phyloP scores from a whole-genome alignment of 1,140 invertebrate genomes.

The Zaprionus gabonicus region DNA sequence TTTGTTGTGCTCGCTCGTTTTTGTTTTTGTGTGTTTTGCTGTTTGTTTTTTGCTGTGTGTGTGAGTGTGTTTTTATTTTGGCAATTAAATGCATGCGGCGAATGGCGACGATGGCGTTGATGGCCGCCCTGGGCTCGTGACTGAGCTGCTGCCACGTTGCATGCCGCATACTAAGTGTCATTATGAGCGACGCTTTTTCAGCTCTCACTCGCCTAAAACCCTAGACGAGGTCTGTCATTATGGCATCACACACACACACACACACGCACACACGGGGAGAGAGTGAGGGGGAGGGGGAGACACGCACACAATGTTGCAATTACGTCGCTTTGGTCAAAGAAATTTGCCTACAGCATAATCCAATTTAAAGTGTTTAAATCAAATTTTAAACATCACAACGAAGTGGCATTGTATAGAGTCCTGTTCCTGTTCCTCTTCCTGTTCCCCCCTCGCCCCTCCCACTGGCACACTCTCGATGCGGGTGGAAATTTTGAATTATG shows the following conservation, averaged over 20 bases:
- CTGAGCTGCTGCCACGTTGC: slow-evolving; percentile 78
- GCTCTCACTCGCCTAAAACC: slow-evolving; percentile 34
- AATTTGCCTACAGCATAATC: slow-evolving; percentile 83
- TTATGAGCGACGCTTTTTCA: slow-evolving; percentile 65
- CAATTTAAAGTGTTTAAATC: slow-evolving; percentile 84
- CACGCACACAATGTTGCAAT: slow-evolving; percentile 78
- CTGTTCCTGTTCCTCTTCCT: slow-evolving; percentile 19
- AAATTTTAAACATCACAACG: slow-evolving; percentile 79
- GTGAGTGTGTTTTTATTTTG: slow-evolving; percentile 75
- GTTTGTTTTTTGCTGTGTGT: slow-evolving; percentile 8
- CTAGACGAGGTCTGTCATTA: slow-evolving; percentile 70
- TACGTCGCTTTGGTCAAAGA: slow-evolving; percentile 68
- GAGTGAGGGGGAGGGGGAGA: not conserved
- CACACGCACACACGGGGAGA: slow-evolving; percentile 22
- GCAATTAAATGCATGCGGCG: slow-evolving; percentile 84
- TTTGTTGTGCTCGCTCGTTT: slow-evolving; percentile 8
- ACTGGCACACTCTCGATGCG: slow-evolving; percentile 13
- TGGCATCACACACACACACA: slow-evolving; percentile 33
- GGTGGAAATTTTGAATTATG: slow-evolving; percentile 81
- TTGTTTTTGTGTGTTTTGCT: slow-evolving; percentile 50
- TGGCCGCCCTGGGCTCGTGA: slow-evolving; percentile 71
- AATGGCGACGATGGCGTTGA: slow-evolving; percentile 71
- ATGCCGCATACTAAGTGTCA: slow-evolving; percentile 83
- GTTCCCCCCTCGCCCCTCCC: not conserved
- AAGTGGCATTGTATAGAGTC: slow-evolving; percentile 61